phyloP scores from a whole-genome alignment of 2,113 vertebrate genomes.

The Erythrocebus patas region DNA sequence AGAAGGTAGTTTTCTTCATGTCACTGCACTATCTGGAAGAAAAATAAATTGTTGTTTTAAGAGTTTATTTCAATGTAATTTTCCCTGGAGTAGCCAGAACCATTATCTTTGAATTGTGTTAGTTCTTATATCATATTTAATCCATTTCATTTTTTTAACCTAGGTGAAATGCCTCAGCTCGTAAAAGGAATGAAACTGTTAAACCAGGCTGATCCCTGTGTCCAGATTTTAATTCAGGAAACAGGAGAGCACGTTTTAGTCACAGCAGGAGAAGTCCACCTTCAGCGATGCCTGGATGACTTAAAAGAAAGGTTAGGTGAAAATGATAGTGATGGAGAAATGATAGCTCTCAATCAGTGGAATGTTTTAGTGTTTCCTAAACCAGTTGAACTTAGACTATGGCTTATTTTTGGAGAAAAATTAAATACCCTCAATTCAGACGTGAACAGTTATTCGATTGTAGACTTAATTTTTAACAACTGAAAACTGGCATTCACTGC shows the following conservation, averaged over 20 bases:
- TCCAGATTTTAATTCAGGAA: conserved; percentile 96
- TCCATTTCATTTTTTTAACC: conserved; percentile 38
- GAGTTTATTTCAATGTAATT: not conserved
- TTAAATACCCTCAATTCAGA: not conserved
- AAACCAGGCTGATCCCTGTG: conserved; percentile 98
- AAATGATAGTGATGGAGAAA: not conserved
- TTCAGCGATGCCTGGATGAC: conserved; percentile 97
- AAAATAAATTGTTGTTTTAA: not conserved
- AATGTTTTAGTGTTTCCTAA: conserved; percentile 41
- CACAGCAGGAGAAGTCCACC: conserved; percentile 97
- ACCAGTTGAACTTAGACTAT: conserved; percentile 25
- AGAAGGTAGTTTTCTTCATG: not conserved
- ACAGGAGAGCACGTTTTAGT: conserved; percentile 96
- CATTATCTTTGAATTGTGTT: not conserved
- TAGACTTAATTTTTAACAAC: conserved; percentile 61
- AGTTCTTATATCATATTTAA: not conserved
- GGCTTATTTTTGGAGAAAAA: conserved; percentile 66
- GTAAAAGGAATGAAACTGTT: conserved; percentile 95
- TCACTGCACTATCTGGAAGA: not conserved
- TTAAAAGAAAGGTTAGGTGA: conserved; percentile 89
- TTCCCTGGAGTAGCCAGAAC: not conserved
- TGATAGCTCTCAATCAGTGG: conserved; percentile 25
- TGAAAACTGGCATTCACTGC: conserved; percentile 33
- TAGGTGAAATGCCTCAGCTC: conserved; percentile 97
- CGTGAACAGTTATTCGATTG: not conserved